These are phyloP conservation scores for Paramacrobiotus metropolitanus DNA, from an alignment of 1,140 invertebrate species.

Conservation along the genomic window DNA sequence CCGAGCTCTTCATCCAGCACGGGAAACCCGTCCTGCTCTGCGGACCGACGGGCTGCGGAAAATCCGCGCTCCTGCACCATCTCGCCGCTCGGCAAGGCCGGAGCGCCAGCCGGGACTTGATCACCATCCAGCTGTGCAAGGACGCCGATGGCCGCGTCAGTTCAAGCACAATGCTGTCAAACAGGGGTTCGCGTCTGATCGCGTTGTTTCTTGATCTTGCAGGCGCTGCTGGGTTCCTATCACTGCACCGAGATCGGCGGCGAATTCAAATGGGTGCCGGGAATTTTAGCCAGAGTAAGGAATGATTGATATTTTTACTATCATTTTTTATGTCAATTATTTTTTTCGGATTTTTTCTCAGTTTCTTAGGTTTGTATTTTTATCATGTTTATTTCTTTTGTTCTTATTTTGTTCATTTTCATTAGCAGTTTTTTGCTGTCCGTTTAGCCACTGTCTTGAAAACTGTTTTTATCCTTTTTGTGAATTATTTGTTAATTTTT, in stretches of 20 bases:
- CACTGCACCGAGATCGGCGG: constrained; percentile 84
- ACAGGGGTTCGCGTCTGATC: too few species aligned
- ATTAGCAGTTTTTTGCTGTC: too few species aligned
- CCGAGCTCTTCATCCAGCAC: background rate
- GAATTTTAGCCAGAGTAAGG: constrained; percentile 19
- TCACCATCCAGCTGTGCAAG: constrained; percentile 63
- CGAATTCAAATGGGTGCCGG: constrained; percentile 87
- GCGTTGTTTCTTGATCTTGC: constrained; percentile 8
- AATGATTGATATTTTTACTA: background rate
- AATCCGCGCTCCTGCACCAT: constrained; percentile 70
- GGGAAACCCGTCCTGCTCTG: constrained; percentile 54
- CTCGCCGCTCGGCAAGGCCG: constrained; percentile 52
- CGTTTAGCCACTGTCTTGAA: too few species aligned
- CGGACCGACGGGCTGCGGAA: constrained; percentile 79
- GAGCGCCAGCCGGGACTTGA: constrained; percentile 22
- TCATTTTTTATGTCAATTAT: constrained; percentile 4
- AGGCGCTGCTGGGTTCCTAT: constrained; percentile 73
- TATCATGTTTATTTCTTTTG: too few species aligned
- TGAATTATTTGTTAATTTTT: too few species aligned
- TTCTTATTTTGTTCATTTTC: too few species aligned
- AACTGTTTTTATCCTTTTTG: too few species aligned
- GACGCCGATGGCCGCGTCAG: background rate
- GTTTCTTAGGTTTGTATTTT: too few species aligned
- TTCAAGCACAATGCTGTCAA: too few species aligned
- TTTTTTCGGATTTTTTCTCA: background rate